Evolutionary conservation across 2,797 vertebrate genomes (phyloP), one percentile per base, ranked within the genome.

Genomic region (Sandelia bainsii): DNA sequence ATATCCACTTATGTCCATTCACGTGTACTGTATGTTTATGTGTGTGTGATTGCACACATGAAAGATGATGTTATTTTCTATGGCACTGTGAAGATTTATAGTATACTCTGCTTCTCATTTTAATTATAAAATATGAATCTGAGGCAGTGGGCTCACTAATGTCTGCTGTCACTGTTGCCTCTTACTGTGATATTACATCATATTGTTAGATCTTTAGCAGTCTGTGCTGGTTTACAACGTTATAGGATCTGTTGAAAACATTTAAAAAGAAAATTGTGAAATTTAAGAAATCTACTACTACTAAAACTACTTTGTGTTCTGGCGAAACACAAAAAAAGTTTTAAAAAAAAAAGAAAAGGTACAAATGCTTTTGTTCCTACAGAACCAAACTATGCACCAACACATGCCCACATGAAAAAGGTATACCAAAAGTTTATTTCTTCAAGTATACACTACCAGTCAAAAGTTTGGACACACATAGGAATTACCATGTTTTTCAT

Each of bases 141-240:
- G 50, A 81, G 71, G 66, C 29, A 0, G 27, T 16, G 4, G 58
- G 29, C 34, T 72, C 32, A 60, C 32, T 48, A 61, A 73, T 69
- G 53, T 39, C 58, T 65, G 60, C 48, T 81, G 77, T 83, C 81
- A 78, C 8, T 13, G 14, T 51, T 45, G 63, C 66, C 49, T 84
- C 75, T 85, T 80, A 79, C 67, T 50, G 40, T 37, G 49, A 83
- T 62, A 68, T 87, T 83, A 72, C 81, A 87, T 89, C 87, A 88
- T 65, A 58, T 79, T 78, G 50, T 86, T 80, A 79, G 81, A 83
- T 83, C 79, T 88, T 64, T 54, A 68, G 57, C 63, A 76, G 77
- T 29, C 34, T 45, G 54, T 49, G 34, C 56, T 58, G 44, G 46
- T 72, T 84, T 64, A 74, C 8, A 37, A 63, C 64, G 58, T 76